Conservation (phyloP, 2,888 invertebrate genomes). For the Azorinus chamasolen region DNA sequence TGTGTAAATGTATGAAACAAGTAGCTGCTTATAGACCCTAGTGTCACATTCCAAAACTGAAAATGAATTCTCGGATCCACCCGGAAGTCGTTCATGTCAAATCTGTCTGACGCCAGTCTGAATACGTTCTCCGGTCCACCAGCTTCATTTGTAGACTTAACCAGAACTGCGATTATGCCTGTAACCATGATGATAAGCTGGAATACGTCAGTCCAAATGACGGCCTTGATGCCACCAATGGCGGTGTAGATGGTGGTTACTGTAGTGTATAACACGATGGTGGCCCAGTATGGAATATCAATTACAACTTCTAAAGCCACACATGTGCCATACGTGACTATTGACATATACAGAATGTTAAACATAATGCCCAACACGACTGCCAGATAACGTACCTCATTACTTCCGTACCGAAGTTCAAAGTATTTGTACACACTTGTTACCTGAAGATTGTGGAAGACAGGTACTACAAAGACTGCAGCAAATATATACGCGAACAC, state of each 20-base stretch:
- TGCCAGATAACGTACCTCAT: conserved; percentile 31
- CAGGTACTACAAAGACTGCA: conserved; percentile 18
- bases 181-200: conserved; percentile 36
- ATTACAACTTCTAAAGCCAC: conserved; percentile 32
- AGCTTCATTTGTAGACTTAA: conserved; percentile 15
- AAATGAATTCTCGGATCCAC: conserved; percentile 33
- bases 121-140: conserved; percentile 18
- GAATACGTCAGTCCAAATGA: conserved; percentile 44
- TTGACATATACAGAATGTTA: conserved; percentile 29
- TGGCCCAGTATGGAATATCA: conserved; percentile 38
- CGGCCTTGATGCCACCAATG: conserved; percentile 40
- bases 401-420: conserved; percentile 24
- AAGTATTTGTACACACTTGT: conserved; percentile 45
- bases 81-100: conserved; percentile 22
- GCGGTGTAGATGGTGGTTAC: conserved; percentile 41
- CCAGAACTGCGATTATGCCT: conserved; percentile 10
- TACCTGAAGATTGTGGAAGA: conserved; percentile 27
- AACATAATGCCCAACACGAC: conserved; percentile 20
- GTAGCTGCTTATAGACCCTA: not conserved
- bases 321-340: conserved; percentile 29
- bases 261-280: conserved; percentile 22
- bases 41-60: conserved; percentile 12
- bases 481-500: conserved; percentile 16
- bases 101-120: conserved; percentile 5
- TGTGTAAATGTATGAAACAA: conserved; percentile 15